Base-by-base conservation (phyloP, 1,140 invertebrate genomes). In the Trichonephila inaurata region DNA sequence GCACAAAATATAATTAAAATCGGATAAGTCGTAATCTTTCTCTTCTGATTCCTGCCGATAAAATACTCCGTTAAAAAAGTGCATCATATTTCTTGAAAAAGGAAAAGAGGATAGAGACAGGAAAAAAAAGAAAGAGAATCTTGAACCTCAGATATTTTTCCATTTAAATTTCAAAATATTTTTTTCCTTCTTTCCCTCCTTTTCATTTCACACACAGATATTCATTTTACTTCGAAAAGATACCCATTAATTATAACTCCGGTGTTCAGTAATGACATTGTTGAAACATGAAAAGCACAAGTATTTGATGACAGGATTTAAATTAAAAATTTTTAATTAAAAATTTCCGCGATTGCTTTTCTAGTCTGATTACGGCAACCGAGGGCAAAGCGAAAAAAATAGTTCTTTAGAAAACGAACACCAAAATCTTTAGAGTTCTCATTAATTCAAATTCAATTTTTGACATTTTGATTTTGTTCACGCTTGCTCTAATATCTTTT, bases 291-390 rank as follows among this genome's bases (percentile, higher is more conserved):
- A 87, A 87, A 87, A 87, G 85, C 85, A 87, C 85, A 87, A 87
- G 85, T 87, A 87, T 87, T 87, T 61, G 85, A 87, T 87, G 85
- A 87, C 85, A 87, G 61, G 85, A 87, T 87, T 87, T 87, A 87
- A 87, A 87, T 87, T 87, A 87, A 87, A 87, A 64, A 87, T 62
- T 87, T 85, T 87, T 87, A 87, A 87, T 87, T 87, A 87, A 87
- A 85, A 87, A 87, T 87, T 87, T 87, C 85, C 85, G 85, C 33
- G 58, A 62, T 40, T 87, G 40, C 82, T 85, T 85, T 85, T n/a
- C 40, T n/a, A n/a, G 19, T 58, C 82, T 85, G 82, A 85, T 85
- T 60, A 85, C 51, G 51, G 82, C 82, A 85, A 60, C 44, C 24
- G 21, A n/a, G 51, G 24, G 82, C 8, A 77, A 28, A 58, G 28